Conservation (phyloP, 2,888 invertebrate species). For the Orchesellides sinensis region DNA sequence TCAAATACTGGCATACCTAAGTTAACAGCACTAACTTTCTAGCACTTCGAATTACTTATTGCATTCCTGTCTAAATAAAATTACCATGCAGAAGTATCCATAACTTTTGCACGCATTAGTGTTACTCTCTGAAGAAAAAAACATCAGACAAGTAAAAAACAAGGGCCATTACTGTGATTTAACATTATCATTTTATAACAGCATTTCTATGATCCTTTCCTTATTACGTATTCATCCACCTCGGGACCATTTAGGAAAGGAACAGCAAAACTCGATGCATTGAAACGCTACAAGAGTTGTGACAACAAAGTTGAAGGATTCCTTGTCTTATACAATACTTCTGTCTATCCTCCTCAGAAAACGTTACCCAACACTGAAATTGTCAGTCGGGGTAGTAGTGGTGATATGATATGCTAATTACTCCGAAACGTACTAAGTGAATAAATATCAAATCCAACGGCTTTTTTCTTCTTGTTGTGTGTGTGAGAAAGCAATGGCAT, state of each 20-base stretch:
- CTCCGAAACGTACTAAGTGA: conserved; percentile 2
- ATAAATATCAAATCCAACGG: conserved; percentile 29
- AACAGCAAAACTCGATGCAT: not conserved
- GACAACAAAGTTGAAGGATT: not conserved
- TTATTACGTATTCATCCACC: not conserved
- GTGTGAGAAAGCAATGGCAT: conserved; percentile 45
- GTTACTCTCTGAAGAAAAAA: not conserved
- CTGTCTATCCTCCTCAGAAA: too few relatives aligned
- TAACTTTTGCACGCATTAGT: not conserved
- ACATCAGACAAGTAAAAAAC: not conserved
- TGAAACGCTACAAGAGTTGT: not conserved
- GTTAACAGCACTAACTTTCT: too few relatives aligned
- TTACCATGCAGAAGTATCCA: too few relatives aligned
- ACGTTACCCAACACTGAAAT: not conserved
- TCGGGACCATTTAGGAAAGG: not conserved
- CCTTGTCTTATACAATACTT: too few relatives aligned
- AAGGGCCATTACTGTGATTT: not conserved
- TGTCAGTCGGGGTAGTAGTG: not conserved
- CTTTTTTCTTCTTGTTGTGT: conserved; percentile 21
- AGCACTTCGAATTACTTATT: too few relatives aligned
- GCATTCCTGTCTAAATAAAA: too few relatives aligned
- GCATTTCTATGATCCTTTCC: not conserved
- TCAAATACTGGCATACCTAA: too few relatives aligned
- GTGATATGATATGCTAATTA: conserved; percentile 47
- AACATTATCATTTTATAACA: not conserved